phyloP scores from a whole-genome alignment of 2,888 invertebrate genomes.

The Euclidia mi region DNA sequence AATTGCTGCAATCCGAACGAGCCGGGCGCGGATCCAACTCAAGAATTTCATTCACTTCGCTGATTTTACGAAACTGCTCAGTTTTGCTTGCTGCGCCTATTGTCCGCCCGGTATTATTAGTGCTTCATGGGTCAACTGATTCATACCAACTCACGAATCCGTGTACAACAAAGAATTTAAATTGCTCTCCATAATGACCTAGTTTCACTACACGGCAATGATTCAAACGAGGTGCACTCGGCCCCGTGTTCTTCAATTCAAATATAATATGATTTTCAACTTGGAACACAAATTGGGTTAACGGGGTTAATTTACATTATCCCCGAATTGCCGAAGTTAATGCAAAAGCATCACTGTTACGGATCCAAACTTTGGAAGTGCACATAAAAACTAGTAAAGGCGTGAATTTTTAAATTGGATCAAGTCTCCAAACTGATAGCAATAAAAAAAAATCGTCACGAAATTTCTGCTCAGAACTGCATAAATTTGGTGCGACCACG shows the following conservation, averaged over 20 bases:
- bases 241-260: conserved; percentile 6
- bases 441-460: conserved; percentile 39
- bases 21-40: conserved; percentile 79
- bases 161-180: conserved; percentile 53
- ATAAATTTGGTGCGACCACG: conserved; percentile 48
- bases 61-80: conserved; percentile 75
- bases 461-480: conserved; percentile 42
- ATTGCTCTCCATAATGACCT: conserved; percentile 45
- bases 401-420: conserved; percentile 36
- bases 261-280: conserved; percentile 1
- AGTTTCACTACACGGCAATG: conserved; percentile 29
- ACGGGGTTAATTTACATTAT: conserved; percentile 7
- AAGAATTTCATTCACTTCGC: conserved; percentile 76
- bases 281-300: background rate
- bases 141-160: conserved; percentile 48
- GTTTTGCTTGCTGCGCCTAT: conserved; percentile 68
- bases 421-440: conserved; percentile 36
- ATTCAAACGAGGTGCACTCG: conserved; percentile 15
- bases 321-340: background rate
- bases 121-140: conserved; percentile 69
- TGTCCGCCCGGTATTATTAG: conserved; percentile 72
- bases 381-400: conserved; percentile 10
- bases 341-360: background rate
- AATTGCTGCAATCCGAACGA: conserved; percentile 77
- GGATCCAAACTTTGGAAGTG: background rate